These are phyloP conservation scores for Pseudomyrmex dendroicus DNA, from an alignment of 1,140 invertebrate genomes.

Conservation along the genomic window DNA sequence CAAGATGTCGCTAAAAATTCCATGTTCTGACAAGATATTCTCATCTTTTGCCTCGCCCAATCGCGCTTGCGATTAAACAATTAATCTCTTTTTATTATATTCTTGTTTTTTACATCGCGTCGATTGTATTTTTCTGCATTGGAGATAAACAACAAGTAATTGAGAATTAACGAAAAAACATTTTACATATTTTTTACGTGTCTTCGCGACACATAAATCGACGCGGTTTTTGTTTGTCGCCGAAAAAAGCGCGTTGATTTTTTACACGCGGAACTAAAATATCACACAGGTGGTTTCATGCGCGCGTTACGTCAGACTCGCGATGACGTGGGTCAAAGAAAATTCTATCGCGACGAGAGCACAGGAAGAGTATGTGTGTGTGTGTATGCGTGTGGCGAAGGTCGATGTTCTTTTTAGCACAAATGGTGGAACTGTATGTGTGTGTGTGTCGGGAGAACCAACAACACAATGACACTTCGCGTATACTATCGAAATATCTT, in stretches of 20 bases:
- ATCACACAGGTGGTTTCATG: conserved; percentile 68
- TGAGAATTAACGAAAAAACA: too few relatives aligned
- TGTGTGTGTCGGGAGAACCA: too few relatives aligned
- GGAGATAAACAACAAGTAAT: too few relatives aligned
- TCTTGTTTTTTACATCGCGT: too few relatives aligned
- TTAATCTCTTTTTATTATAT: too few relatives aligned
- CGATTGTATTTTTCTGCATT: too few relatives aligned
- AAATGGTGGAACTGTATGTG: conserved; percentile 49
- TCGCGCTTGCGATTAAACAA: too few relatives aligned
- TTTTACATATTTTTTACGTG: too few relatives aligned
- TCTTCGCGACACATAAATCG: too few relatives aligned
- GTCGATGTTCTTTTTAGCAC: conserved; percentile 18
- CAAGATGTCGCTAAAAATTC: conserved; percentile 2
- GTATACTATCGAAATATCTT: conserved; percentile 17
- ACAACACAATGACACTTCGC: neutral
- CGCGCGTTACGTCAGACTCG: conserved; percentile 29
- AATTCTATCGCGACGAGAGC: conserved; percentile 65
- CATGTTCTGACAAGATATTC: too few relatives aligned
- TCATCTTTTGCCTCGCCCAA: too few relatives aligned
- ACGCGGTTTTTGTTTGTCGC: neutral
- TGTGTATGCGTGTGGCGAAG: conserved; percentile 33
- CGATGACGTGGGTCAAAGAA: conserved; percentile 71
- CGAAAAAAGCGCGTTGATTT: neutral
- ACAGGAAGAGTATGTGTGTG: neutral
- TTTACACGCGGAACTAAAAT: conserved; percentile 56